Evolutionary conservation across 2,113 vertebrate species (phyloP).

Genomic region (Varanus komodoensis): DNA sequence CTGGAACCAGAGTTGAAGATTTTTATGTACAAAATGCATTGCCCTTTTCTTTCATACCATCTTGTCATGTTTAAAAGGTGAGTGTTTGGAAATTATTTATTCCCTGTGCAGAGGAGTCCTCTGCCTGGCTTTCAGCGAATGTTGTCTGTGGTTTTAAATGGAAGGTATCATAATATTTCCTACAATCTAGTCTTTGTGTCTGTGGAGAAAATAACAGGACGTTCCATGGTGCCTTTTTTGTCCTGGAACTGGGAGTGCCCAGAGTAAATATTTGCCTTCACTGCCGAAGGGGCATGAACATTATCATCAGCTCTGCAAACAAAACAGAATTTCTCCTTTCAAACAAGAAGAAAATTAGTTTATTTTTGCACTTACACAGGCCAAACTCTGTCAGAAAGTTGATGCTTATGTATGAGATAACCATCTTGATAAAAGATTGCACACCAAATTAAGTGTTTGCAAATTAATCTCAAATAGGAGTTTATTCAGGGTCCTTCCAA

Average conservation of each 20-base stretch:
- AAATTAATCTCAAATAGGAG: too few species aligned
- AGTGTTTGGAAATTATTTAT: not conserved
- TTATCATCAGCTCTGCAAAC: not conserved
- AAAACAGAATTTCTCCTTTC: not conserved
- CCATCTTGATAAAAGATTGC: not conserved
- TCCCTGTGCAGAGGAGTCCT: not conserved
- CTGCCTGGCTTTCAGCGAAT: not conserved
- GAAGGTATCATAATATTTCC: not conserved
- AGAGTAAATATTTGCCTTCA: conserved; percentile 2
- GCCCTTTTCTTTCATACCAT: too few species aligned
- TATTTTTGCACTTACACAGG: not conserved
- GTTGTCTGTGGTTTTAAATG: not conserved
- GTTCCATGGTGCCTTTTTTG: not conserved
- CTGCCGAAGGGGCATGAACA: not conserved
- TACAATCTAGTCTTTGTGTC: not conserved
- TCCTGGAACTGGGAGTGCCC: not conserved
- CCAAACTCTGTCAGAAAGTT: not conserved
- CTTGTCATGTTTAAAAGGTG: not conserved
- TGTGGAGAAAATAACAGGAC: not conserved
- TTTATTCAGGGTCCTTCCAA: not conserved
- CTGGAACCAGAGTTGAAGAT: not conserved
- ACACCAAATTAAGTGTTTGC: not conserved
- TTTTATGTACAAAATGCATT: not conserved
- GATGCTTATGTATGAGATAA: too few species aligned
- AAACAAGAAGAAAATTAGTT: not conserved